A percentile compares a stretch with the other conserved stretches of the same genome.
Evolutionary conservation across 2,888 invertebrate genomes (phyloP).

Genomic region (Andricus quercusramuli): DNA sequence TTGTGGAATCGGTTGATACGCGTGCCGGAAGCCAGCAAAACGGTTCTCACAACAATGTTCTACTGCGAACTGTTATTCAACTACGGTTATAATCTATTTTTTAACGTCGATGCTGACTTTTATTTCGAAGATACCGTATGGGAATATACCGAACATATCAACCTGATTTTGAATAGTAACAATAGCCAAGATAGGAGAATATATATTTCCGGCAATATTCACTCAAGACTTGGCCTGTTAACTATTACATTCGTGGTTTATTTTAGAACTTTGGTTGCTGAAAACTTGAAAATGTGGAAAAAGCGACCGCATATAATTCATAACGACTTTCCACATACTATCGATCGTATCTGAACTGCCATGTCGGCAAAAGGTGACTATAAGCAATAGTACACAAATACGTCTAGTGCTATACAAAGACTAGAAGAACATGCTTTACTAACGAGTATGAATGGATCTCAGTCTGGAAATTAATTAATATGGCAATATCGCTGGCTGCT

Average conservation of each 20-base stretch:
- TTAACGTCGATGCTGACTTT: neutral
- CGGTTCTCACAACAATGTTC: constrained; percentile 26
- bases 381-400: neutral
- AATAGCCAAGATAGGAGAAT: neutral
- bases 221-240: too few species aligned
- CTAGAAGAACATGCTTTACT: constrained; percentile 43
- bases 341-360: constrained; percentile 62
- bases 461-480: constrained; percentile 67
- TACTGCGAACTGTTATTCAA: constrained; percentile 14
- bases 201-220: too few species aligned
- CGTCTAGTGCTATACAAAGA: neutral
- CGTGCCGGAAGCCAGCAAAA: constrained; percentile 29
- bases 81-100: constrained; percentile 18
- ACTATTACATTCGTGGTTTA: neutral
- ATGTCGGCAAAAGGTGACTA: constrained; percentile 54
- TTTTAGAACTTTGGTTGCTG: too few species aligned
- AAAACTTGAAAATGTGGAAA: constrained; percentile 51
- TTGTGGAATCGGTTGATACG: constrained; percentile 30
- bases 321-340: constrained; percentile 62
- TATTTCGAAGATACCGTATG: neutral
- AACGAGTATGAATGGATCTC: constrained; percentile 49
- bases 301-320: constrained; percentile 47
- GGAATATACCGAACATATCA: neutral
- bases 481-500: constrained; percentile 63
- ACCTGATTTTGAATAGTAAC: neutral